These are phyloP conservation scores for Nycticorax nycticorax DNA, from an alignment of 2,113 vertebrate species.

Conservation along the genomic window DNA sequence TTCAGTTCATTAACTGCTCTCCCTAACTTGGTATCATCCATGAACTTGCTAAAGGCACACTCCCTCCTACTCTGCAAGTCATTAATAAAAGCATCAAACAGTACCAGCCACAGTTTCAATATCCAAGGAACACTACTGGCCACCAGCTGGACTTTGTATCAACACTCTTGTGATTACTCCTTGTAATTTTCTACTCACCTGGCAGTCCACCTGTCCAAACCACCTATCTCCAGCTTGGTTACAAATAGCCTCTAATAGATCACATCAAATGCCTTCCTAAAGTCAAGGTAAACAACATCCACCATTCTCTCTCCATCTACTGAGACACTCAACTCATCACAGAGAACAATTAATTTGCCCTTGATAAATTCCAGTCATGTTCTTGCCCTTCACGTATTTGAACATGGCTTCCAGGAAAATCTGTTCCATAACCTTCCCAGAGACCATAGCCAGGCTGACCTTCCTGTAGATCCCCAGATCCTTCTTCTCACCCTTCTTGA, in stretches of 20 bases:
- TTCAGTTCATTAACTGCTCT: not conserved
- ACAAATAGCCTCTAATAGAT: not conserved
- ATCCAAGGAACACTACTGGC: not conserved
- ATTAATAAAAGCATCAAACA: not conserved
- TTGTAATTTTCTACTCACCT: not conserved
- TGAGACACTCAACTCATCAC: not conserved
- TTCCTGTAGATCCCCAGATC: not conserved
- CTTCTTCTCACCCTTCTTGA: not conserved
- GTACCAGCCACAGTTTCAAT: not conserved
- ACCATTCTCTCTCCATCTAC: not conserved
- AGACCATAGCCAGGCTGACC: not conserved
- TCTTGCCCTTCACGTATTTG: not conserved
- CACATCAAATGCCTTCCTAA: not conserved
- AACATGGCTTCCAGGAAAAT: not conserved
- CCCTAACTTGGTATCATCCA: not conserved
- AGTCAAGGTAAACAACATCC: not conserved
- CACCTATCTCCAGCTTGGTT: not conserved
- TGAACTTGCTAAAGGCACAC: not conserved
- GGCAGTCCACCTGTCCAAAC: not conserved
- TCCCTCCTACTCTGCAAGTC: not conserved
- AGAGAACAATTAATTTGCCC: not conserved
- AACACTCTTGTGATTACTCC: not conserved
- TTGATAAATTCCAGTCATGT: accelerated
- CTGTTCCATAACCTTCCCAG: not conserved
- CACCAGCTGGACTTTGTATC: not conserved